Percentiles rank a stretch among this genome's conserved stretches.
Evolutionary conservation across 2,888 invertebrate genomes (phyloP).

Genomic region (Himalopsyche japonica): DNA sequence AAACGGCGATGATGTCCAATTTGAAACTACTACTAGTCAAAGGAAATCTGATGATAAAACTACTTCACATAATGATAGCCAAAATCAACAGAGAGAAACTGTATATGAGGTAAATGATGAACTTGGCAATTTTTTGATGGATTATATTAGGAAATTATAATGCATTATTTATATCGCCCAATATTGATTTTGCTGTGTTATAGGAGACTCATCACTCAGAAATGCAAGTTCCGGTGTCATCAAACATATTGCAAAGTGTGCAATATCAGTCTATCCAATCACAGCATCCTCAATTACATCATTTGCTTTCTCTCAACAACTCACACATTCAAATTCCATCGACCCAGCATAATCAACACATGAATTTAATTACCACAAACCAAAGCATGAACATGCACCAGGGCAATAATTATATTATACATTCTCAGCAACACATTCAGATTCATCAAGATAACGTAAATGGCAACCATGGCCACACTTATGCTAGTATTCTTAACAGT

Average conservation of each 20-base stretch:
- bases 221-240: neutral
- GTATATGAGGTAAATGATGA: neutral
- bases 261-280: neutral
- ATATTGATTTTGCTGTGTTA: neutral
- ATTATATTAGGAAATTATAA: no score
- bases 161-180: no score
- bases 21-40: neutral
- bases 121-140: no score
- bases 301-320: neutral
- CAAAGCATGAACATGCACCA: slow-evolving; percentile 6
- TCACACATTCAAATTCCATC: slow-evolving; percentile 3
- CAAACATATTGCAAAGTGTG: neutral
- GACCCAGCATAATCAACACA: neutral
- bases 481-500: neutral
- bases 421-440: neutral
- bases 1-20: neutral
- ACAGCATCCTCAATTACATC: neutral
- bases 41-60: neutral
- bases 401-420: neutral
- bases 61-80: neutral
- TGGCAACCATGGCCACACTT: neutral
- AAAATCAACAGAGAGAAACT: neutral
- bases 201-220: neutral
- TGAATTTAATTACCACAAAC: neutral
- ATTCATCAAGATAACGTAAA: neutral